Evolutionary conservation across 2,888 invertebrate species (phyloP).

Genomic region (Chesias legatella): DNA sequence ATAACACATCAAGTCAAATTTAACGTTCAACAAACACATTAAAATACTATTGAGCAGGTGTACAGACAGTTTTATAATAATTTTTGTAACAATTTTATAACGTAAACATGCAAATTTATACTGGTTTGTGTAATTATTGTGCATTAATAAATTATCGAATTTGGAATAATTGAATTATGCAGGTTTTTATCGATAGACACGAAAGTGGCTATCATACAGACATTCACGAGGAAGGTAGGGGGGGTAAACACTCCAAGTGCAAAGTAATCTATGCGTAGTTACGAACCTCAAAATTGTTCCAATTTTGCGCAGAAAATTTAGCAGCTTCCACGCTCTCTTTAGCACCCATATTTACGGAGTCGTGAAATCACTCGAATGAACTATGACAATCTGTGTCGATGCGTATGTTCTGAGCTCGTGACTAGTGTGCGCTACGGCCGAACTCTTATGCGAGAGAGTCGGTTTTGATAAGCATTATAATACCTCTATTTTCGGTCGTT

Average conservation of each 20-base stretch:
- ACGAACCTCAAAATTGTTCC: conserved; percentile 90
- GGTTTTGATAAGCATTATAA: conserved; percentile 67
- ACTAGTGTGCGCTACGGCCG: conserved; percentile 71
- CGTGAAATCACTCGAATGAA: conserved; percentile 74
- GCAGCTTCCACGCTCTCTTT: conserved; percentile 91
- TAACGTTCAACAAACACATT: neutral
- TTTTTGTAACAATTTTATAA: conserved; percentile 18
- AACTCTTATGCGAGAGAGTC: conserved; percentile 60
- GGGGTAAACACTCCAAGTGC: conserved; percentile 78
- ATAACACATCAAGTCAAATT: conserved; percentile 13
- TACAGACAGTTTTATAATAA: conserved; percentile 6
- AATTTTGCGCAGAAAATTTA: conserved; percentile 90
- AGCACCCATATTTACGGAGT: conserved; percentile 85
- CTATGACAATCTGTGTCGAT: conserved; percentile 71
- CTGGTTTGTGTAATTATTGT: conserved; percentile 54
- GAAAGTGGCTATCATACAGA: conserved; percentile 49
- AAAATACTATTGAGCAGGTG: neutral
- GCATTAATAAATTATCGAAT: conserved; percentile 53
- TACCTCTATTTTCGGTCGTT: conserved; percentile 72
- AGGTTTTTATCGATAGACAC: conserved; percentile 36
- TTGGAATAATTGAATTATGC: conserved; percentile 16
- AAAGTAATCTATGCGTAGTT: conserved; percentile 73
- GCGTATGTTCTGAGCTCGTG: conserved; percentile 72
- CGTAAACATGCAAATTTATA: conserved; percentile 66
- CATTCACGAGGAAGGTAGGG: conserved; percentile 70